Percentiles rank a stretch among this genome's conserved stretches.
phyloP scores from a whole-genome alignment of 2,113 vertebrate genomes.

The Lycaon pictus region DNA sequence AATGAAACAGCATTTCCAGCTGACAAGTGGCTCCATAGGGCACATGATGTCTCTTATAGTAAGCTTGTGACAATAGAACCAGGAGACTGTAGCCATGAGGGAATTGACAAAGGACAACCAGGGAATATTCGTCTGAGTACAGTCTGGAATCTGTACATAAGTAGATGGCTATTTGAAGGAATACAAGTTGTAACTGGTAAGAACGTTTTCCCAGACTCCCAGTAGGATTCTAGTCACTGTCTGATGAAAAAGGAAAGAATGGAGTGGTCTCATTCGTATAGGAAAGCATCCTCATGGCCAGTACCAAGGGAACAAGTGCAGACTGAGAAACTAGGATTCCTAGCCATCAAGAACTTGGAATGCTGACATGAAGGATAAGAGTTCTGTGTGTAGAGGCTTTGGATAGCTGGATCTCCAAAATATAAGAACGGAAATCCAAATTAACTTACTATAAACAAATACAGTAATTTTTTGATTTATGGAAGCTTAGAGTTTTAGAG shows the following conservation, averaged over 20 bases:
- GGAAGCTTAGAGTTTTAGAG: constrained; percentile 58
- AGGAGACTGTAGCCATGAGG: constrained; percentile 83
- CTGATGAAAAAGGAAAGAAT: constrained; percentile 46
- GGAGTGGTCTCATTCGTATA: constrained; percentile 45
- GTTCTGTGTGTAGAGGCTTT: constrained; percentile 27
- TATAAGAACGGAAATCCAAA: constrained; percentile 82
- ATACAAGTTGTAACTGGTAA: constrained; percentile 84
- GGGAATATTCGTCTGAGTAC: constrained; percentile 87
- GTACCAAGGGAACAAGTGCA: constrained; percentile 67
- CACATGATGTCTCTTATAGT: constrained; percentile 72
- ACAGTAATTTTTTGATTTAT: constrained; percentile 47
- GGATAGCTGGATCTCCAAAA: constrained; percentile 74
- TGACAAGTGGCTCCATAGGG: constrained; percentile 86
- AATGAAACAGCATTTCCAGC: constrained; percentile 87
- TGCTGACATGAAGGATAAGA: constrained; percentile 62
- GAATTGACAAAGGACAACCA: constrained; percentile 89
- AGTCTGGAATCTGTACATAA: constrained; percentile 83
- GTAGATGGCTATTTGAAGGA: constrained; percentile 82
- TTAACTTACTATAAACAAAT: constrained; percentile 56
- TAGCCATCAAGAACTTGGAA: constrained; percentile 77
- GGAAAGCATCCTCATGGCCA: constrained; percentile 58
- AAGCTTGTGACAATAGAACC: constrained; percentile 72
- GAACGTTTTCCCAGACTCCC: constrained; percentile 68
- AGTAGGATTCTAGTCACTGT: not conserved
- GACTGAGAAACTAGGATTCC: constrained; percentile 56